Conservation (phyloP, 2,797 vertebrate genomes). For the Phoebastria nigripes region DNA sequence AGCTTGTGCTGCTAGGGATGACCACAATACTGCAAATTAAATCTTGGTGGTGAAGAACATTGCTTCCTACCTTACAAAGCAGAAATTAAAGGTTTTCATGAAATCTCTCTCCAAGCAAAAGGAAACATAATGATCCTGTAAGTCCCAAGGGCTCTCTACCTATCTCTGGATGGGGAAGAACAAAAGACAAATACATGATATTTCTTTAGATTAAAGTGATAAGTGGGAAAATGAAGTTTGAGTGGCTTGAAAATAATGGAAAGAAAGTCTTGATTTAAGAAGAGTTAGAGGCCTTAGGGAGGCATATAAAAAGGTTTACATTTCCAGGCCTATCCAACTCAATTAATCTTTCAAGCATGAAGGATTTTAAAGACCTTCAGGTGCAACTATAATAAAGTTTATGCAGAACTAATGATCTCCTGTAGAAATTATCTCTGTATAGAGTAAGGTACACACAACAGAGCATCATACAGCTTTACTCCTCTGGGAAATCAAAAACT, state of each 20-base stretch:
- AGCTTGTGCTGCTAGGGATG: constrained; percentile 28
- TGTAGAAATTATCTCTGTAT: neutral
- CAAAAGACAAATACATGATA: neutral
- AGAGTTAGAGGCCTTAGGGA: neutral
- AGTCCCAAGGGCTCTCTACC: constrained; percentile 12
- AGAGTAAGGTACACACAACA: neutral
- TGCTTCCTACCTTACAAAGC: neutral
- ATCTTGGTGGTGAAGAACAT: constrained; percentile 2
- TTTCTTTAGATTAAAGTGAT: constrained; percentile 14
- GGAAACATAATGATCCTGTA: neutral
- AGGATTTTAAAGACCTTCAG: constrained; percentile 32
- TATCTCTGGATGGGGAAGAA: neutral
- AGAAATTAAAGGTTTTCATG: constrained; percentile 35
- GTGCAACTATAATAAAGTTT: constrained; percentile 33
- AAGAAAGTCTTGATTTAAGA: constrained; percentile 13
- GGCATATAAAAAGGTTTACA: neutral
- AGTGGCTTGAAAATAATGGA: constrained; percentile 7
- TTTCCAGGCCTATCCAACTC: neutral
- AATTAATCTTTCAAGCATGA: constrained; percentile 15
- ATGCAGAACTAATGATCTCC: neutral
- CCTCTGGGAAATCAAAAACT: neutral
- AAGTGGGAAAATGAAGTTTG: constrained; percentile 31
- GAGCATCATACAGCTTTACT: neutral
- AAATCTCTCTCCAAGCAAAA: constrained; percentile 9
- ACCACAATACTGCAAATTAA: constrained; percentile 42